These are phyloP conservation scores for Dolichotis patagonum DNA, from an alignment of 2,113 vertebrate species.

Conservation along the genomic window DNA sequence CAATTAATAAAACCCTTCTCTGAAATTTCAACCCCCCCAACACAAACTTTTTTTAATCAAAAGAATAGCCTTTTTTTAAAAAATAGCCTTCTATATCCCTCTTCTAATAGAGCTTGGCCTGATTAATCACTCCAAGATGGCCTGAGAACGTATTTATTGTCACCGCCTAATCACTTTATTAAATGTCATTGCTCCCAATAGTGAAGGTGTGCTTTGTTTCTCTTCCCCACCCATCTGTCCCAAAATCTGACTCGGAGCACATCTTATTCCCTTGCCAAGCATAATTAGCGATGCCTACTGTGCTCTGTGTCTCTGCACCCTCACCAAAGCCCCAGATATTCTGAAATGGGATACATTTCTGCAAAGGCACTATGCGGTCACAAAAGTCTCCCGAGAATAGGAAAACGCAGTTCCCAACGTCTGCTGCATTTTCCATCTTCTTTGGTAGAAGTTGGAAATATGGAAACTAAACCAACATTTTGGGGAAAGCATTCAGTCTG, in stretches of 20 bases:
- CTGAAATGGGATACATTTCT: not conserved
- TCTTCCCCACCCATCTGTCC: not conserved
- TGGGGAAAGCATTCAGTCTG: not conserved
- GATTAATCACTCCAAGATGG: conserved; percentile 60
- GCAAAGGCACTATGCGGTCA: not conserved
- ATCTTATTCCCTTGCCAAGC: not conserved
- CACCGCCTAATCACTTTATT: conserved; percentile 75
- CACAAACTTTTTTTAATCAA: conserved; percentile 70
- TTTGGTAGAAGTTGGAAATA: not conserved
- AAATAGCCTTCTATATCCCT: not conserved
- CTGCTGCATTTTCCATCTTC: not conserved
- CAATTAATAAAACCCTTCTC: conserved; percentile 58
- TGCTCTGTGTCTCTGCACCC: not conserved
- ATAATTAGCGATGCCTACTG: no score
- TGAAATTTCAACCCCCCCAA: conserved; percentile 46
- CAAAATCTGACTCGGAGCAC: not conserved
- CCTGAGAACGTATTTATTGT: conserved; percentile 70
- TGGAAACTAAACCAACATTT: not conserved
- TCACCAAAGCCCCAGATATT: not conserved
- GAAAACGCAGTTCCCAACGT: not conserved
- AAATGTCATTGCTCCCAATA: conserved; percentile 74
- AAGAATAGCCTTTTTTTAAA: not conserved
- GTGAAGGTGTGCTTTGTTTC: conserved; percentile 49
- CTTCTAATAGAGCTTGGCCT: conserved; percentile 31
- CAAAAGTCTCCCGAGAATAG: not conserved